phyloP scores from a whole-genome alignment of 2,113 vertebrate species.

The Python bivittatus region DNA sequence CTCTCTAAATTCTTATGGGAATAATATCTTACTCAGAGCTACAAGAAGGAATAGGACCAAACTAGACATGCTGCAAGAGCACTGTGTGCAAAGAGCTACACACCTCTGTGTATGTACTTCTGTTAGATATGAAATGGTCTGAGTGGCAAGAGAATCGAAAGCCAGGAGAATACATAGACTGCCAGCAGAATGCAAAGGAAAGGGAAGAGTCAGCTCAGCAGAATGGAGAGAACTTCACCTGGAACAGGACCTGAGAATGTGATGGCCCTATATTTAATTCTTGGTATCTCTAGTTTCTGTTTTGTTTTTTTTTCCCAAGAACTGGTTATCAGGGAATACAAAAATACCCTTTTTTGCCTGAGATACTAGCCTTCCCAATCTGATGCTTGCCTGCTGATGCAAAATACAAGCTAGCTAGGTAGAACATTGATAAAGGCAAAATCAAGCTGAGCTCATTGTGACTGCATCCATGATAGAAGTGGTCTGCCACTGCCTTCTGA shows the following conservation, averaged over 20 bases:
- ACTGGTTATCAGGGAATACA: neutral
- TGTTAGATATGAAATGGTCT: neutral
- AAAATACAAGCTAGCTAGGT: neutral
- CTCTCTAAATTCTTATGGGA: neutral
- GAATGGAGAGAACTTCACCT: neutral
- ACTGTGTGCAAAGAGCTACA: neutral
- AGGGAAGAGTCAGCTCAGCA: neutral
- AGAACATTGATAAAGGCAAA: neutral
- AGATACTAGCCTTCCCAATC: neutral
- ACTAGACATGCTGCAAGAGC: neutral
- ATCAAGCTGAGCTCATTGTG: neutral
- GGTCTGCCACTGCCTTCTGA: neutral
- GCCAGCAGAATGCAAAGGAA: neutral
- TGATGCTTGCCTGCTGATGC: neutral
- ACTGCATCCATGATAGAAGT: neutral
- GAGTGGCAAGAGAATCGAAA: neutral
- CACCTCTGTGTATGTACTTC: neutral
- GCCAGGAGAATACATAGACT: neutral
- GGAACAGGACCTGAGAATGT: neutral
- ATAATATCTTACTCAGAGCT: neutral
- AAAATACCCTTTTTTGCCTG: neutral
- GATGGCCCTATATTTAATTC: neutral
- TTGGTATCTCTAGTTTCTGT: neutral
- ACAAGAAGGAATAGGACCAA: neutral
- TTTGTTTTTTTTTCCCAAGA: neutral